A percentile compares a stretch with the other conserved stretches of the same genome.
phyloP scores from a whole-genome alignment of 2,888 invertebrate genomes.

The Leptinotarsa haldemani region DNA sequence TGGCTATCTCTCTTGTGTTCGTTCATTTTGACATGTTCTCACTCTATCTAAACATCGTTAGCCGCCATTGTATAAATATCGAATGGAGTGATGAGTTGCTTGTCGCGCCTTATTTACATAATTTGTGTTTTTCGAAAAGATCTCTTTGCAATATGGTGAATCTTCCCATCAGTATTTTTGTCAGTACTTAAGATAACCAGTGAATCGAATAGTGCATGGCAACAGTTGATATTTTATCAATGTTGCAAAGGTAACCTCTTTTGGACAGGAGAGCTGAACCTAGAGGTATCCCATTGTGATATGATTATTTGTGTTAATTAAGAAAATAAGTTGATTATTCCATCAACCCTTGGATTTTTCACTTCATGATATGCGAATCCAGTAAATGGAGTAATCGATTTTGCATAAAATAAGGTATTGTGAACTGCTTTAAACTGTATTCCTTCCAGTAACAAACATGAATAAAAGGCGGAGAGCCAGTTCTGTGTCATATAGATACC shows the following conservation, averaged over 20 bases:
- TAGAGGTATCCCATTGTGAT: conserved; percentile 40
- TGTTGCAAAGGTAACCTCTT: conserved; percentile 49
- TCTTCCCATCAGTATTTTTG: conserved; percentile 29
- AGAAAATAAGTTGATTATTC: conserved; percentile 11
- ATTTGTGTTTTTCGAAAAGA: conserved; percentile 46
- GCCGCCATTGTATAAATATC: conserved; percentile 57
- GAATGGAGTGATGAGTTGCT: conserved; percentile 52
- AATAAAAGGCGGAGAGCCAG: conserved; percentile 86
- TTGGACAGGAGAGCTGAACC: conserved; percentile 34
- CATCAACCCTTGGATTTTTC: neutral
- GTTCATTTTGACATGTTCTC: conserved; percentile 26
- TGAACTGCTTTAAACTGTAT: neutral
- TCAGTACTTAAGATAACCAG: conserved; percentile 36
- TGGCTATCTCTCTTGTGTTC: conserved; percentile 28
- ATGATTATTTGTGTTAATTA: conserved; percentile 26
- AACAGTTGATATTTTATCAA: conserved; percentile 36
- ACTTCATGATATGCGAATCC: neutral
- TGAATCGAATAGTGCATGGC: conserved; percentile 26
- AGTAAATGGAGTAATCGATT: neutral
- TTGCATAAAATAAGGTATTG: neutral
- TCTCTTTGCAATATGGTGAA: conserved; percentile 35
- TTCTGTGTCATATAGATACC: conserved; percentile 82
- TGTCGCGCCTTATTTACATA: conserved; percentile 54
- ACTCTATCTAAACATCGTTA: conserved; percentile 63
- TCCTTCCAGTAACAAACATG: conserved; percentile 65